Base-by-base conservation (phyloP, 2,888 invertebrate species). In the Orthosia gothica region DNA sequence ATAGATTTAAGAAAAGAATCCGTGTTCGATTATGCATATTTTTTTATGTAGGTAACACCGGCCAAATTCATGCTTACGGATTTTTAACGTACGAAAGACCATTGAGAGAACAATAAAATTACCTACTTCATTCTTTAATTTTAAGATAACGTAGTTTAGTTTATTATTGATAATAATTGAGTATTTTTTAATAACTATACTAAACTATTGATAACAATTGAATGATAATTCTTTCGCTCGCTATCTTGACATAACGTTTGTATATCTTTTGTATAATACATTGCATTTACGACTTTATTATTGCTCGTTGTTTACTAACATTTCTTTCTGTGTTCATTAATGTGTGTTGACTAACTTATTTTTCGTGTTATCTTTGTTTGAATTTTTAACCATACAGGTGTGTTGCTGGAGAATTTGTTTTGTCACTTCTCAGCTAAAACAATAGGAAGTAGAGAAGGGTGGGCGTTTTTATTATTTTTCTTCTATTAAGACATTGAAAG, bases 221-320 rank as follows among this genome's bases (percentile, higher is more conserved):
- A 84, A 84, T 81, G 64, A 69, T 67, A 70, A 74, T 64, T 74
- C 40, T 61, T 66, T n/a, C 77, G 63, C 72, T 70, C 55, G 62
- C 63, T 76, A 73, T 84, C 63, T 78, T 82, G 71, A 84, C 69
- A 55, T 79, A 68, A 68, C 50, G 45, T 66, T 81, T 78, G 49
- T 75, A 57, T 77, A 58, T 79, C 65, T 76, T 79, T 87, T 83
- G 81, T 87, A 89, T 87, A 91, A 91, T 91, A 91, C 93, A 93
- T 93, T 93, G 93, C 93, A 93, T 93, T 93, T 91, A 88, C 89
- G 79, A 76, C 79, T 81, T 77, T 69, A 74, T 76, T 45, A 40
- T 23, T 79, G 75, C 74, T 80, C 9, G 32, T 81, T 78, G 74
- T 78, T 86, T 74, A 88, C 81, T 87, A 88, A 88, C 77, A 83